Base-by-base conservation (phyloP, 2,797 vertebrate species). In the Yasuhikotakia modesta region DNA sequence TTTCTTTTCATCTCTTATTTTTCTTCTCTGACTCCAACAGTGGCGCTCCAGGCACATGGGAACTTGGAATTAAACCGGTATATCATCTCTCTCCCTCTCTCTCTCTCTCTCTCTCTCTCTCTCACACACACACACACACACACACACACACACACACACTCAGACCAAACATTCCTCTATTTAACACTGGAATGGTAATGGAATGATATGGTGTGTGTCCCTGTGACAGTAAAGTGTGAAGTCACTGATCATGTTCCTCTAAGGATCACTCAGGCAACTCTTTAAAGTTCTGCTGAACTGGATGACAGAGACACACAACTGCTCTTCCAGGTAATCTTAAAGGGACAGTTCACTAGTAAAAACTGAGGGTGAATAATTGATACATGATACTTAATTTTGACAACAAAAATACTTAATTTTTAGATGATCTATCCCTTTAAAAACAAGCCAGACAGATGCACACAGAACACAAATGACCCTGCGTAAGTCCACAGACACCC, bases 161-260 rank as follows among this genome's bases (percentile, higher is more conserved):
- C 60, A 65, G 22, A 50, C 17, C 16, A 39, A 43, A 81, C 57
- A 70, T 63, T 32, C 67, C 17, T 17, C 27, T 43, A 61, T 78
- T 70, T 53, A 55, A 73, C 53, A 67, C 5, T 12, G 64, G 50
- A 71, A 50, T 82, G 27, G 32, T 61, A 17, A 7, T 77, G 64
- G 65, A 67, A 52, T 24, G 67, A 27, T 58, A 57, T 45, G 73
- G 58, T 67, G 76, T 13, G 5, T 70, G 52, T 55, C 22, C 55
- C 52, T 65, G 64, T 70, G 67, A 30, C 30, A 57, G 43, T 70
- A 60, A 60, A 35, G 57, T 78, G 46, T 63, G 39, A 30, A 52
- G 39, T 53, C 80, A 85, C 80, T 82, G 80, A 82, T 82, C 80
- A 85, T 53, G 52, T 60, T 64, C 50, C 72, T 77, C 67, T 80